Conservation (phyloP, 2,113 vertebrate species). For the Syngnathus floridae region DNA sequence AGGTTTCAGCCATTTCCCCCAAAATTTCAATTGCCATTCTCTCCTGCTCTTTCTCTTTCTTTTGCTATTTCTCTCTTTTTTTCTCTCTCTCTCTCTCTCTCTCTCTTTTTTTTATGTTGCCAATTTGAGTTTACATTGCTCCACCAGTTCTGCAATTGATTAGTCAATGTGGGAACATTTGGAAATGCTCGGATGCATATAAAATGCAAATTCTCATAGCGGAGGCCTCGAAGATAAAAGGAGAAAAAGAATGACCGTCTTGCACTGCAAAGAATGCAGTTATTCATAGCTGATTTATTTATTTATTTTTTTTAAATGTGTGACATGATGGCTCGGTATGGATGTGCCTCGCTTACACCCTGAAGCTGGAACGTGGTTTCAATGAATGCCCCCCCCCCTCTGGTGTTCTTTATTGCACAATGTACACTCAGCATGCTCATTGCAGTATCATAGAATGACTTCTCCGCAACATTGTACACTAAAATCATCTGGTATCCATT, state of each 20-base stretch:
- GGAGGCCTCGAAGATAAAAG: slow-evolving; percentile 13
- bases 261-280: slow-evolving; percentile 44
- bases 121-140: background rate
- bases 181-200: slow-evolving; percentile 45
- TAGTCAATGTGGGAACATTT: slow-evolving; percentile 54
- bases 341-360: slow-evolving; percentile 47
- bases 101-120: background rate
- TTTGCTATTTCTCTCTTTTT: too few species aligned
- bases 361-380: slow-evolving; percentile 60
- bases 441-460: slow-evolving; percentile 29
- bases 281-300: slow-evolving; percentile 53
- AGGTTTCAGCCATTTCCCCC: background rate
- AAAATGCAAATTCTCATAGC: slow-evolving; percentile 41
- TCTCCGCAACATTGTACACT: background rate
- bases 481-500: background rate
- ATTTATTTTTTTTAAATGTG: slow-evolving; percentile 44
- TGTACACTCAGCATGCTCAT: slow-evolving; percentile 56
- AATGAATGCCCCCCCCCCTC: slow-evolving; percentile 64
- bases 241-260: slow-evolving; percentile 46
- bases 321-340: slow-evolving; percentile 54
- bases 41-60: too few species aligned
- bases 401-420: slow-evolving; percentile 57
- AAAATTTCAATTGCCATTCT: background rate
- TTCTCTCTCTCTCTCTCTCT: background rate
- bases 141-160: background rate